Evolutionary conservation across 2,888 invertebrate genomes (phyloP), one percentile per base, ranked within the genome.

Genomic region (Eupithecia subumbrata): DNA sequence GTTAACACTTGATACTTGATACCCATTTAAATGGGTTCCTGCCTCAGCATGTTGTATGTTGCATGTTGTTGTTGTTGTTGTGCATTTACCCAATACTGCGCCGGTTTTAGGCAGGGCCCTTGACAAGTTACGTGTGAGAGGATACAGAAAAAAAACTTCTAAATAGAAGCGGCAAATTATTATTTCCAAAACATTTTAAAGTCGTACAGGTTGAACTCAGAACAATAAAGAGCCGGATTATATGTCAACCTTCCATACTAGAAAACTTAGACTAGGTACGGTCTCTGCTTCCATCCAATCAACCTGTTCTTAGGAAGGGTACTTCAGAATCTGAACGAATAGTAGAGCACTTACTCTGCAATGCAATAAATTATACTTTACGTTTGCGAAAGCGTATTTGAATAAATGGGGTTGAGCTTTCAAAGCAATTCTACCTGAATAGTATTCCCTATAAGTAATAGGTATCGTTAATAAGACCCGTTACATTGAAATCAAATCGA

Each of bases 391-490:
- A 77, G 77, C 76, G 76, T 69, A 80, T 78, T 85, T 80, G 77
- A 80, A 79, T 90, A 88, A 91, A 91, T 92, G 87, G 89, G 89
- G 87, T 86, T 82, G 83, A 85, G 89, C 89, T 88, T 86, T 82
- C 84, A 85, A 82, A 78, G 81, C 87, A 63, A 88, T 89, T 85
- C 85, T 86, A 83, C 84, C 84, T 84, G 85, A 87, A 88, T 88
- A 87, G 85, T 82, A 87, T 84, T 86, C 84, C 85, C 87, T 87
- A 89, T 92, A 92, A 92, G 92, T 91, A 92, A 92, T 93, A 90
- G 88, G 85, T 83, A 85, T 85, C 86, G 87, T 90, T 92, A 92
- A 91, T 91, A 88, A 90, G 91, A 89, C 87, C 85, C 82, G 87
- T 79, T 87, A 89, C 88, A 91, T 92, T 91, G 90, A 91, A 91